Percentiles rank a stretch among this genome's conserved stretches.
These are phyloP conservation scores for Chionoecetes opilio DNA, from an alignment of 1,140 invertebrate species.

Conservation along the genomic window DNA sequence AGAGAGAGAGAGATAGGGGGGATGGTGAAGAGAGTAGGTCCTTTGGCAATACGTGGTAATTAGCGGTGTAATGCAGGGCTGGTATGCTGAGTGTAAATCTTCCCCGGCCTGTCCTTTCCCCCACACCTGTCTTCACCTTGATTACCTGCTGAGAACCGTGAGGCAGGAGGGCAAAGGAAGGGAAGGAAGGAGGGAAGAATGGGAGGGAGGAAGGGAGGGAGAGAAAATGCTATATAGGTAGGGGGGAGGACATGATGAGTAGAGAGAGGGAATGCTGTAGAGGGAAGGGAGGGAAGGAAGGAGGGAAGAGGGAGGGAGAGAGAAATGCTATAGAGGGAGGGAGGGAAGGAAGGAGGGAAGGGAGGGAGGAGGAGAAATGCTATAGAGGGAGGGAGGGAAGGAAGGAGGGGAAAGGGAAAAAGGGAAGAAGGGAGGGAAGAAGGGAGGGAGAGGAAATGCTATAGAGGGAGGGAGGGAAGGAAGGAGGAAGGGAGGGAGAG, in stretches of 20 bases:
- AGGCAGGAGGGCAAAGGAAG: background rate
- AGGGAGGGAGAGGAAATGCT: too few species aligned
- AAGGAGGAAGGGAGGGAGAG: background rate
- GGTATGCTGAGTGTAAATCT: conserved; percentile 56
- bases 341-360: background rate
- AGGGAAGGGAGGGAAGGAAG: background rate
- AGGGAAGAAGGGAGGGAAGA: background rate
- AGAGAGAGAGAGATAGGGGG: too few species aligned
- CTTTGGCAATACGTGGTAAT: background rate
- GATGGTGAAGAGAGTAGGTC: too few species aligned
- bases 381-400: background rate
- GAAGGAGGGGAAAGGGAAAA: background rate
- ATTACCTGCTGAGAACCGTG: conserved; percentile 29
- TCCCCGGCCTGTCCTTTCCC: background rate
- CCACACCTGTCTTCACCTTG: conserved; percentile 47
- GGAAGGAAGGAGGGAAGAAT: background rate
- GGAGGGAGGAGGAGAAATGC: background rate
- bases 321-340: background rate
- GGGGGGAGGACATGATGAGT: too few species aligned
- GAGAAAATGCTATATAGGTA: background rate
- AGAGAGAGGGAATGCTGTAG: background rate
- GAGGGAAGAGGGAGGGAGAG: background rate
- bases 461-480: background rate
- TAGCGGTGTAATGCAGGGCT: conserved; percentile 36
- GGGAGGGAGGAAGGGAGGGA: background rate